phyloP scores from a whole-genome alignment of 2,888 invertebrate genomes.

The Chloroclystis v-ata region DNA sequence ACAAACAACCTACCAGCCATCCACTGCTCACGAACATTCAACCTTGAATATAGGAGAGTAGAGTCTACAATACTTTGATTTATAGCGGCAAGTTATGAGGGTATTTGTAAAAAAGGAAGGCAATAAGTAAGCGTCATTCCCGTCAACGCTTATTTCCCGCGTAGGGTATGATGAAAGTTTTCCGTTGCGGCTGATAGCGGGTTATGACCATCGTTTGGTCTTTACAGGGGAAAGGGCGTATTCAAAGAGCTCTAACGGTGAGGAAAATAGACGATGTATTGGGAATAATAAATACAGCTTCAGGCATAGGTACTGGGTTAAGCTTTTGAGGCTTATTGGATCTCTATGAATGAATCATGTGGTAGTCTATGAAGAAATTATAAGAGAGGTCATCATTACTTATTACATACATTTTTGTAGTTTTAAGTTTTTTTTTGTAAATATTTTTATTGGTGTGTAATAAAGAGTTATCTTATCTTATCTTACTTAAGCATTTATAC shows the following conservation, averaged over 20 bases:
- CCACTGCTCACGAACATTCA: background rate
- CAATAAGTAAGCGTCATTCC: conserved; percentile 53
- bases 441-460: no score
- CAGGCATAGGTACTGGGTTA: no score
- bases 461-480: no score
- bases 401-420: no score
- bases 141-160: conserved; percentile 67
- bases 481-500: no score
- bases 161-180: conserved; percentile 69
- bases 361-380: no score
- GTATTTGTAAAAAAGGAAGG: conserved; percentile 37
- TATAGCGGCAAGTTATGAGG: conserved; percentile 14
- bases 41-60: accelerated
- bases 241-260: conserved; percentile 4
- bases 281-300: background rate
- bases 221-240: conserved; percentile 34
- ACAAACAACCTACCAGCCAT: conserved; percentile 21
- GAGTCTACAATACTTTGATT: conserved; percentile 4
- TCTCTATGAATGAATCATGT: no score
- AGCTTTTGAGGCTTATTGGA: no score
- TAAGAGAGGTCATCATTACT: no score
- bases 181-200: conserved; percentile 63
- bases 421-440: no score
- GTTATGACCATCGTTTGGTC: conserved; percentile 53
- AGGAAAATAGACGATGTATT: background rate